Percentiles rank a stretch among this genome's conserved stretches.
Conservation (phyloP, 2,888 invertebrate genomes). For the Lymantria monacha region DNA sequence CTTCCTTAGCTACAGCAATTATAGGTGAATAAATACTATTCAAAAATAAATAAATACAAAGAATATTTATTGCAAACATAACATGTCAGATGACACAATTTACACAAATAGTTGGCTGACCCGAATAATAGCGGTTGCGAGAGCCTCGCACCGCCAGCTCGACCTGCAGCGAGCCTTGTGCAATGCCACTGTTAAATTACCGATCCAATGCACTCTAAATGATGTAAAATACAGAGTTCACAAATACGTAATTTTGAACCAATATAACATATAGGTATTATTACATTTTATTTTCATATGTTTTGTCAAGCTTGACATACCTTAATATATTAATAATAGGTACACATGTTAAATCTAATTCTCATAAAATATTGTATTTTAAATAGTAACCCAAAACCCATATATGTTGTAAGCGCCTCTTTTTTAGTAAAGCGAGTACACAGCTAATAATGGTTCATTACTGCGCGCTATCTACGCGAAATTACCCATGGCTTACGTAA, state of each 20-base stretch:
- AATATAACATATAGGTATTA: too few relatives aligned
- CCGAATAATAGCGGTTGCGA: slow-evolving; percentile 76
- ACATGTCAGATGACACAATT: slow-evolving; percentile 78
- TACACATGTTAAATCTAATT: too few relatives aligned
- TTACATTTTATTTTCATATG: too few relatives aligned
- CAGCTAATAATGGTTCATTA: slow-evolving; percentile 38
- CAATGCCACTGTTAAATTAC: slow-evolving; percentile 59
- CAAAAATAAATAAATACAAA: slow-evolving; percentile 24
- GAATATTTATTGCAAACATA: slow-evolving; percentile 52
- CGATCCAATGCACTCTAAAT: slow-evolving; percentile 24
- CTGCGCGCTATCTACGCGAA: slow-evolving; percentile 37
- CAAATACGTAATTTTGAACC: not conserved
- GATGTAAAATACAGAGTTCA: slow-evolving; percentile 4
- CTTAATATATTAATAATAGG: too few relatives aligned
- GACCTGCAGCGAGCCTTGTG: slow-evolving; percentile 75
- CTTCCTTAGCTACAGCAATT: too few relatives aligned
- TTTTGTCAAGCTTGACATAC: too few relatives aligned
- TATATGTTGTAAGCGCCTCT: not conserved
- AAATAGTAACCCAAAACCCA: too few relatives aligned
- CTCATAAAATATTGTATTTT: too few relatives aligned
- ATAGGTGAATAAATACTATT: not conserved
- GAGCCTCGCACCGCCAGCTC: slow-evolving; percentile 67
- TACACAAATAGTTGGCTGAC: slow-evolving; percentile 79
- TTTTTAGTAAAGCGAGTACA: slow-evolving; percentile 7
- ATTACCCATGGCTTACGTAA: slow-evolving; percentile 50